phyloP scores from a whole-genome alignment of 2,888 invertebrate genomes.

The Dasypolia templi region DNA sequence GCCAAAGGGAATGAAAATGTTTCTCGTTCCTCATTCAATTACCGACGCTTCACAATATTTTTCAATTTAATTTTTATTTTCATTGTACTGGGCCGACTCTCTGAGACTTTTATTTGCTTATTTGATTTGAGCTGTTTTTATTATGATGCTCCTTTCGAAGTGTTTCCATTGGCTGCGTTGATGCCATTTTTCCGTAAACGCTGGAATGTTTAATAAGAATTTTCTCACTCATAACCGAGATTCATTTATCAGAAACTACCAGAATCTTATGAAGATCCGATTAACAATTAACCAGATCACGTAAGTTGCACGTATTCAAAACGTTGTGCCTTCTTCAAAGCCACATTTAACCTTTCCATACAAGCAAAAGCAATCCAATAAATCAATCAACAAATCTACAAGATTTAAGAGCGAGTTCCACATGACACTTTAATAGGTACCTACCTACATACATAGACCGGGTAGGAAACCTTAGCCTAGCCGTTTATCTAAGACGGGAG shows the following conservation, averaged over 20 bases:
- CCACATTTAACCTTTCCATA: constrained; percentile 14
- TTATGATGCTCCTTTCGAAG: constrained; percentile 53
- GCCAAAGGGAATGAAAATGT: constrained; percentile 71
- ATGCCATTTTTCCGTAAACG: constrained; percentile 10
- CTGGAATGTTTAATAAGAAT: background rate
- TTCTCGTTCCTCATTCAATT: constrained; percentile 84
- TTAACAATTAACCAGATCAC: background rate
- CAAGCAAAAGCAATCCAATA: constrained; percentile 22
- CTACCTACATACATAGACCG: constrained; percentile 55
- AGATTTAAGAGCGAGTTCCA: constrained; percentile 42
- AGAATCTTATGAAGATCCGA: background rate
- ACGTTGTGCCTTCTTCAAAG: background rate
- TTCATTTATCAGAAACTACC: background rate
- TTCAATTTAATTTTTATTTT: constrained; percentile 87
- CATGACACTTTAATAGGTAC: constrained; percentile 68
- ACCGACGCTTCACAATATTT: constrained; percentile 85
- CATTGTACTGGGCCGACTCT: constrained; percentile 79
- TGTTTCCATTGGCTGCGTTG: constrained; percentile 42
- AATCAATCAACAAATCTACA: constrained; percentile 50
- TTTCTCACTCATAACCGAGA: too few species aligned
- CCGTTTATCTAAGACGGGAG: constrained; percentile 86
- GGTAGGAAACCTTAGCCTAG: constrained; percentile 74
- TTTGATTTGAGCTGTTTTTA: constrained; percentile 76
- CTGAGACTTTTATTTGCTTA: constrained; percentile 75
- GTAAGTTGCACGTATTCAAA: background rate